Evolutionary conservation across 2,888 invertebrate genomes (phyloP).

Genomic region (Ochlodes sylvanus): DNA sequence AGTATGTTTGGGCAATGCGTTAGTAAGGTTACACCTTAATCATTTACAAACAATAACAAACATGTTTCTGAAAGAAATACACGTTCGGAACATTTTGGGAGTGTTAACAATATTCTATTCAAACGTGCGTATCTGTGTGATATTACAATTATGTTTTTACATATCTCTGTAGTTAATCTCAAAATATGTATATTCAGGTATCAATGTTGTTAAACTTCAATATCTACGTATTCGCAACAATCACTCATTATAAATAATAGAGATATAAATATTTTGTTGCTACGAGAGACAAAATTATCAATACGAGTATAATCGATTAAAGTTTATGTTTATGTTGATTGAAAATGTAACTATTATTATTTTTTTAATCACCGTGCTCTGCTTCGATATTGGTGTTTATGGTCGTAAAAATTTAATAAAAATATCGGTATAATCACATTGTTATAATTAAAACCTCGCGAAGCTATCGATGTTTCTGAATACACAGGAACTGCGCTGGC

Average conservation of each 20-base stretch:
- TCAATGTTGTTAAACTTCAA: no score
- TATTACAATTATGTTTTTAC: background rate
- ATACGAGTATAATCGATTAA: background rate
- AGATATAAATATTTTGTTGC: constrained; percentile 3
- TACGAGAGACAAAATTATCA: background rate
- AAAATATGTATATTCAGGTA: background rate
- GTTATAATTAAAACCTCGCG: background rate
- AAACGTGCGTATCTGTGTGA: no score
- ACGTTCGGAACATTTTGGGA: no score
- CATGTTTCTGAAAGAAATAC: no score
- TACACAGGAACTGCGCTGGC: constrained; percentile 11
- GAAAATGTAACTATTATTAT: background rate
- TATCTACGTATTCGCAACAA: no score
- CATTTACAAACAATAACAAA: no score
- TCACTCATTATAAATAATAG: background rate
- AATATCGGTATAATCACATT: background rate
- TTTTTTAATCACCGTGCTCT: constrained; percentile 3
- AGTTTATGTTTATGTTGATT: background rate
- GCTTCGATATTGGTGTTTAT: background rate
- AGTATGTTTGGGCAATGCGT: background rate
- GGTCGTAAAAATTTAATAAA: background rate
- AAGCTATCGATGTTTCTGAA: constrained; percentile 24
- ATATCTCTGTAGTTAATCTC: background rate
- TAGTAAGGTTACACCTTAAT: no score
- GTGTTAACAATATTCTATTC: no score